Base-by-base conservation (phyloP, 2,888 invertebrate species). In the Colostygia pectinataria region DNA sequence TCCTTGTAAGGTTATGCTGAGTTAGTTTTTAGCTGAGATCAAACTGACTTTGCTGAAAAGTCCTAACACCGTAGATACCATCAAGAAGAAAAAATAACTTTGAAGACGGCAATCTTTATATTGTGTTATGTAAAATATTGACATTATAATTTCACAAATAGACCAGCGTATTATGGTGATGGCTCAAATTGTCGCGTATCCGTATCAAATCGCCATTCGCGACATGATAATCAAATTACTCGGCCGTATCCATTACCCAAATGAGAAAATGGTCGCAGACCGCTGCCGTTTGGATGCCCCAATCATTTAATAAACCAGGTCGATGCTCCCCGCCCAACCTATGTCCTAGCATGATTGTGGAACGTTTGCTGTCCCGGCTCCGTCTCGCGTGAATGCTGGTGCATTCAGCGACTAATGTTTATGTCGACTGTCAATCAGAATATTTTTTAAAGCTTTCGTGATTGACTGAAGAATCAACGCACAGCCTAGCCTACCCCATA, bases 271-370 rank as follows among this genome's bases (percentile, higher is more conserved):
- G 60, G 60, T 43, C 52, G 48, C 32, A 42, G 45, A 45, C 45
- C 50, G 52, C 55, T 61, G 63, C 55, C 63, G 63, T 64, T 68
- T 61, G 53, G 40, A 55, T 57, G 57, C 57, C 36, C 33, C 66
- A 71, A 74, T 72, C 70, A 70, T 71, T 55, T 61, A 65, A 71
- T 70, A 58, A 68, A 55, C 64, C 61, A 63, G 74, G 72, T 74
- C 70, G 63, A 65, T 74, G 69, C 65, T 68, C 62, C n/a, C 64
- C 49, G 41, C 43, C 49, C 14, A 29, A 46, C 42, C 57, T 45
- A 48, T 41, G 24, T 34, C 46, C 48, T 36, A 41, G 54, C 39
- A 4, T 33, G 44, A 9, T 42, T 42, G 18, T 33, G 12, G 38
- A 24, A 18, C 31, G 62, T 62, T 64, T 59, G 68, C 68, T 59